These are phyloP conservation scores for Seriola dumerili DNA, from an alignment of 2,113 vertebrate species.

Conservation along the genomic window DNA sequence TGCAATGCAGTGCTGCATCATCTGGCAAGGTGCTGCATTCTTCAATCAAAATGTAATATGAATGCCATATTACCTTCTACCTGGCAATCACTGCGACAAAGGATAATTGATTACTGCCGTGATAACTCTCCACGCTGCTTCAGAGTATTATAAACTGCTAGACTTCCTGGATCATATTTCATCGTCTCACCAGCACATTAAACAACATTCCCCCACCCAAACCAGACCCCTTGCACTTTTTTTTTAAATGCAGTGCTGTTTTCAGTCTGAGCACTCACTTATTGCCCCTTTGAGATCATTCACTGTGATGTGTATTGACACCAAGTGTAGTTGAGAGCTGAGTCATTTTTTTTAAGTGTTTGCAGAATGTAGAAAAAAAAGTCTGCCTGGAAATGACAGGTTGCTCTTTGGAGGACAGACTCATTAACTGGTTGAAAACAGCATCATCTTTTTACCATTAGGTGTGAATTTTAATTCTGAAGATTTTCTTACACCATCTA, in stretches of 20 bases:
- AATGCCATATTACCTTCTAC: neutral
- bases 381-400: neutral
- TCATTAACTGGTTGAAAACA: neutral
- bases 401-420: neutral
- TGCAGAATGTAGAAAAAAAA: neutral
- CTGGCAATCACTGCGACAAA: neutral
- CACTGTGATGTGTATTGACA: neutral
- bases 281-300: conserved; percentile 1
- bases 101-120: neutral
- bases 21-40: neutral
- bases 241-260: neutral
- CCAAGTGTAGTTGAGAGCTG: neutral
- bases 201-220: neutral
- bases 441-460: too few species aligned
- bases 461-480: too few species aligned
- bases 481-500: too few species aligned
- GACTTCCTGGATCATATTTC: conserved; percentile 34
- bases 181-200: neutral
- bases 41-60: neutral
- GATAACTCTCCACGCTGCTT: neutral
- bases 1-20: neutral
- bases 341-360: neutral
- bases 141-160: neutral
- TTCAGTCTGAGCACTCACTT: neutral
- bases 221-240: neutral